Conservation (phyloP, 2,797 vertebrate genomes). For the Sitta carolinensis region DNA sequence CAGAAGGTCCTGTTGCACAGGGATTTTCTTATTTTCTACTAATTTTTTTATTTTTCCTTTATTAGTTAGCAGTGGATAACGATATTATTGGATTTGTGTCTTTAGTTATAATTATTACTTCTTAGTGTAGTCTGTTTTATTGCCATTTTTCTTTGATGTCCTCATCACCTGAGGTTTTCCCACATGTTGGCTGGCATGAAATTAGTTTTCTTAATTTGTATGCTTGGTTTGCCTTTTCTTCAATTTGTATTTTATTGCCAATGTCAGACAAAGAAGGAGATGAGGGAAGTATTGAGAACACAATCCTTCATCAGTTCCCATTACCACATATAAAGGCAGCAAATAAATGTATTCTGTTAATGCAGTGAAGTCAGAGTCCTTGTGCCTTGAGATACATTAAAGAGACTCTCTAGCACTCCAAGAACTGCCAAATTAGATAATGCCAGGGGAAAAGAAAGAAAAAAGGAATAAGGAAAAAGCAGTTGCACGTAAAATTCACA, state of each 20-base stretch:
- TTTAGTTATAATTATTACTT: not conserved
- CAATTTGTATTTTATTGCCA: conserved; percentile 31
- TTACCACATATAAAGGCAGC: not conserved
- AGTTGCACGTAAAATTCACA: conserved; percentile 24
- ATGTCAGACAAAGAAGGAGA: not conserved
- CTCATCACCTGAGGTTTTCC: not conserved
- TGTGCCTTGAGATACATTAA: conserved; percentile 9
- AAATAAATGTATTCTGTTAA: conserved; percentile 33
- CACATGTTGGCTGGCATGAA: not conserved
- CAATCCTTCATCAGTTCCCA: not conserved
- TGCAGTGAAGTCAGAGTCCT: conserved; percentile 3
- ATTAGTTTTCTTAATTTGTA: conserved; percentile 34
- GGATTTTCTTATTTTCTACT: not conserved
- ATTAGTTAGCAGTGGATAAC: not conserved
- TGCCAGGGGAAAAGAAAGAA: not conserved
- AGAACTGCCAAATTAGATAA: not conserved
- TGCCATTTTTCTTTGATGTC: conserved; percentile 15
- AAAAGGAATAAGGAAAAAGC: not conserved
- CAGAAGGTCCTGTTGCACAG: not conserved
- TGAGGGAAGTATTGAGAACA: not conserved
- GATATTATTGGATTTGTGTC: not conserved
- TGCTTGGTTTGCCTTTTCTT: not conserved
- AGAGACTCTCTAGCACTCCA: not conserved
- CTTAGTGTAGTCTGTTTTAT: not conserved
- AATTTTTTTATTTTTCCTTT: not conserved